Evolutionary conservation across 1,140 invertebrate species (phyloP), one percentile per base, ranked within the genome.

Genomic region (Caenorhabditis remanei): DNA sequence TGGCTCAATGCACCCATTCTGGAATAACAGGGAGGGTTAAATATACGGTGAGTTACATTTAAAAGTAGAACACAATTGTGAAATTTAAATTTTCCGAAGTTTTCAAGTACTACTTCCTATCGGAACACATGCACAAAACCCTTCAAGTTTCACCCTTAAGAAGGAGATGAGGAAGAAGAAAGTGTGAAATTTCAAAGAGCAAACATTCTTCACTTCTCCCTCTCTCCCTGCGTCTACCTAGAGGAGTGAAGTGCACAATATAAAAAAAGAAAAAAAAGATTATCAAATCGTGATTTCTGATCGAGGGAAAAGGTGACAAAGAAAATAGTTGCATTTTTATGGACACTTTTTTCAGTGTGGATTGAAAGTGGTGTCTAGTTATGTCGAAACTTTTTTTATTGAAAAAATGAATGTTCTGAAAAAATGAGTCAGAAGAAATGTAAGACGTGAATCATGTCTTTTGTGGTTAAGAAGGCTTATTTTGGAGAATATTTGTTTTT

Each of bases 1-100:
- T 91, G 90, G 19, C 53, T 32, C 24, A 91, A 86, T 41, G 90
- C 89, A 21, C 90, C 90, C 90, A 91, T 91, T 79, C 71, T 79
- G 71, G 11, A 79, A 79, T 53, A 53, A 53, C 2, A 53, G 4
- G 9, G 50, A 32, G 32, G 0, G 32, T 32, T 32, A 32, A 32
- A 2, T 32, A 32, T n/a, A n/a, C n/a, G n/a, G n/a, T 32, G 32
- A 32, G 32, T 32, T 32, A 32, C 32, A 32, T 32, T 16, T 2
- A 46, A 46, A 46, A 71, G 46, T 46, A 46, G 41, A 71, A 46
- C 14, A 46, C 2, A 32, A 32, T 63, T 0, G 32, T 8, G 58
- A 19, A 65, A 32, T 32, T 32, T 2, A 32, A 32, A 32, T 32
- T 32, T 32, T 32, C 32, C 32, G 8, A 7, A 1, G 40, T 24